Percentiles rank a stretch among this genome's conserved stretches.
Conservation (phyloP, 1,140 invertebrate species). For the Nebria ingens region DNA sequence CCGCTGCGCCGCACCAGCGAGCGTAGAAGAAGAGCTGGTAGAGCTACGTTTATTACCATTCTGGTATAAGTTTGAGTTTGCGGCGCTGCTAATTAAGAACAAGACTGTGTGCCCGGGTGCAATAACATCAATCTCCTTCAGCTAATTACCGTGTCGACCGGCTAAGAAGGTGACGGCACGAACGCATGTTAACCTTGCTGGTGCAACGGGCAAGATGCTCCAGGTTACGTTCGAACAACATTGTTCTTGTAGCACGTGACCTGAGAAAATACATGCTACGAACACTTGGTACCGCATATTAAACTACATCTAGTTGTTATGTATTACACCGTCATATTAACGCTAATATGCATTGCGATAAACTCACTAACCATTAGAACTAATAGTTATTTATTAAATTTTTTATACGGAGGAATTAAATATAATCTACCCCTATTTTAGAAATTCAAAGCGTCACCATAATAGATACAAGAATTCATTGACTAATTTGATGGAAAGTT, state of each 20-base stretch:
- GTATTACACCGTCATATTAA: too few relatives aligned
- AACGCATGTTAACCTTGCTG: not conserved
- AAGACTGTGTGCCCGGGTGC: constrained; percentile 3
- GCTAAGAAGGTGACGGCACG: not conserved
- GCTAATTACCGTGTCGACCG: constrained; percentile 6
- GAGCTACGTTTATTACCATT: not conserved
- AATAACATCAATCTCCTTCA: constrained; percentile 8
- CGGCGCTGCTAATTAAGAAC: constrained; percentile 4
- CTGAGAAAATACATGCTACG: not conserved
- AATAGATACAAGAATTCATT: too few relatives aligned
- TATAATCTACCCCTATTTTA: too few relatives aligned
- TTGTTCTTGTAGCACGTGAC: not conserved
- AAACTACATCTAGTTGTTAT: too few relatives aligned
- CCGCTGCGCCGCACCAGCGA: too few relatives aligned
- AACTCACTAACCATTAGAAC: too few relatives aligned
- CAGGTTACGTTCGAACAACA: not conserved
- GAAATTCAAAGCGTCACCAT: too few relatives aligned
- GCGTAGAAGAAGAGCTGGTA: too few relatives aligned
- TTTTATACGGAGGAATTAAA: too few relatives aligned
- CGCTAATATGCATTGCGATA: too few relatives aligned
- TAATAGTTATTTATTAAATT: too few relatives aligned
- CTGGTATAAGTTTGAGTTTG: not conserved
- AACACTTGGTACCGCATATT: not conserved
- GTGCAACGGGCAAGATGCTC: not conserved
- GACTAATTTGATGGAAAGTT: too few relatives aligned